phyloP scores from a whole-genome alignment of 2,797 vertebrate genomes.

The Gorsachius magnificus region DNA sequence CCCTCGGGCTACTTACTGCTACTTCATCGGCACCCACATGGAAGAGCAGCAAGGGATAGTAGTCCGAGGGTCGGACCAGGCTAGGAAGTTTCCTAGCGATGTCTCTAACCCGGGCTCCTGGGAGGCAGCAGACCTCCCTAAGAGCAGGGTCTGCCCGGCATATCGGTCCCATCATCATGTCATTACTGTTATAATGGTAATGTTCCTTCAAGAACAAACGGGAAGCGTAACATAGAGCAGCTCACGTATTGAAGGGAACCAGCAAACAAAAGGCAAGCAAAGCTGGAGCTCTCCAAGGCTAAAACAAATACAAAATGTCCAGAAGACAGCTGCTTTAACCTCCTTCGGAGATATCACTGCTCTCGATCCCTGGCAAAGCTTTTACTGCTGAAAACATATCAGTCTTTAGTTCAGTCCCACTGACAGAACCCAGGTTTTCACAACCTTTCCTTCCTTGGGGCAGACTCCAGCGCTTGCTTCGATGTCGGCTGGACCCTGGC shows the following conservation, averaged over 20 bases:
- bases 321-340: neutral
- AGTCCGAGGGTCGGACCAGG: no score
- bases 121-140: no score
- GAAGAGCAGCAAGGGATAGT: no score
- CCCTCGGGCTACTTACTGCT: no score
- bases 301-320: neutral
- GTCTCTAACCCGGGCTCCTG: no score
- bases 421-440: neutral
- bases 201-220: neutral
- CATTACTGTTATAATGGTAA: neutral
- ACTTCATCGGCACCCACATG: no score
- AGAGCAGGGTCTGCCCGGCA: no score
- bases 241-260: neutral
- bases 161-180: no score
- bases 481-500: neutral
- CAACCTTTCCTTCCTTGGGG: neutral
- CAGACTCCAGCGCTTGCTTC: neutral
- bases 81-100: no score
- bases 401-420: neutral
- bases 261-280: neutral
- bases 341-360: neutral
- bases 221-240: accelerated
- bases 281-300: neutral
- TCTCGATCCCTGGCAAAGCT: neutral
- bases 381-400: neutral